These are phyloP conservation scores for Paragorgia papillata DNA, from an alignment of 92 coral and sea anemone genomes.

Conservation along the genomic window DNA sequence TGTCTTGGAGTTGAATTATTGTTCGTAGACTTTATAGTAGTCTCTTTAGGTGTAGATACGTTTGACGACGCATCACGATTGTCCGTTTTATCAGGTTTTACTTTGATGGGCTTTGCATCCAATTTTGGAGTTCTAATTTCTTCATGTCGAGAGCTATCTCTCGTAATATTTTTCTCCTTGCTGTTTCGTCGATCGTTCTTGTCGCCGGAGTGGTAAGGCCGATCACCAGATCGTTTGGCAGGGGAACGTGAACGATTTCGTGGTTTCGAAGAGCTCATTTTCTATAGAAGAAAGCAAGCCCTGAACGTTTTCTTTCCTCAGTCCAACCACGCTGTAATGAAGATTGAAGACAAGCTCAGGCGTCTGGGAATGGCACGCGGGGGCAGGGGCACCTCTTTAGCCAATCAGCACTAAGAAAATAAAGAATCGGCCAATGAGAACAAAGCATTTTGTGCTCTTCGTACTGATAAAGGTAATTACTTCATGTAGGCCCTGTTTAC, in stretches of 20 bases:
- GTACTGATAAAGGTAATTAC: too few relatives aligned
- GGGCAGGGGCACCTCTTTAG: background rate
- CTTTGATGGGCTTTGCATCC: slow-evolving; percentile 4
- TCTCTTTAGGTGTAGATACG: slow-evolving; percentile 10
- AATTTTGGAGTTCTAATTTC: slow-evolving; percentile 20
- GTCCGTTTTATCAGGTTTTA: background rate
- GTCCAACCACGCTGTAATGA: background rate
- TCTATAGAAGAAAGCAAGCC: background rate
- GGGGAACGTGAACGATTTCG: slow-evolving; percentile 65
- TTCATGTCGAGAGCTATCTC: background rate
- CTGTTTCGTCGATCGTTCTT: slow-evolving; percentile 30
- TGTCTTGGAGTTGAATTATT: slow-evolving; percentile 14
- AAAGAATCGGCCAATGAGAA: background rate
- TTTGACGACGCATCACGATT: slow-evolving; percentile 1
- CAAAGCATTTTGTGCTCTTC: background rate
- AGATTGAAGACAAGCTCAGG: background rate
- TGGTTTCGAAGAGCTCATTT: slow-evolving; percentile 23
- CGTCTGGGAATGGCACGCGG: too few relatives aligned
- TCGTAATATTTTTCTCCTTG: slow-evolving; percentile 14
- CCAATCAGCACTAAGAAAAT: background rate
- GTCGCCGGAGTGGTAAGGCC: slow-evolving; percentile 58
- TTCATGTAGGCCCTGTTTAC: too few relatives aligned
- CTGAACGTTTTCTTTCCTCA: background rate
- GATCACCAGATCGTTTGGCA: slow-evolving; percentile 81
- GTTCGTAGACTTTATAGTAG: background rate